Percentiles rank a stretch among this genome's conserved stretches.
phyloP scores from a whole-genome alignment of 37 sponge, comb jelly and placozoan genomes.

The Mnemiopsis leidyi region DNA sequence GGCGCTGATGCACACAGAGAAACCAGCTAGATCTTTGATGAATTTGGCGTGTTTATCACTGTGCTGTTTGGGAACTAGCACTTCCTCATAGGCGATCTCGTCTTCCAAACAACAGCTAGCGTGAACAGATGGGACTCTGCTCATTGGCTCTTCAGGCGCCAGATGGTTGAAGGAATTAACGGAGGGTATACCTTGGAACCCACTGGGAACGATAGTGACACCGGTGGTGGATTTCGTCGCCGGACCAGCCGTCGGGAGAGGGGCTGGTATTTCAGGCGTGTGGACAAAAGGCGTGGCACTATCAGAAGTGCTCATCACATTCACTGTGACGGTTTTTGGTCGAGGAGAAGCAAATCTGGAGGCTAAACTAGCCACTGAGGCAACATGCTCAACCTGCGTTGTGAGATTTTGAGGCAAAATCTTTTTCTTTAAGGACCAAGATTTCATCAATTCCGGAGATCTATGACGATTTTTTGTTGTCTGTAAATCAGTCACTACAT shows the following conservation, averaged over 20 bases:
- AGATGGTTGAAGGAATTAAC: neutral
- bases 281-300: neutral
- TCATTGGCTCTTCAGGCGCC: neutral
- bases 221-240: neutral
- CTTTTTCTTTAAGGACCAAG: neutral
- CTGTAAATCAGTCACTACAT: neutral
- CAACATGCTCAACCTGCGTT: neutral
- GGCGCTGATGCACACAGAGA: slow-evolving; percentile 25
- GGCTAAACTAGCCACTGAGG: neutral
- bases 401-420: neutral
- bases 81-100: slow-evolving; percentile 47
- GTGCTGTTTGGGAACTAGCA: neutral
- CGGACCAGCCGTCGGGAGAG: neutral
- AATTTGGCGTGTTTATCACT: slow-evolving; percentile 27
- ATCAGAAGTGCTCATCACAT: neutral
- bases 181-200: neutral
- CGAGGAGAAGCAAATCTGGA: neutral
- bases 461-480: neutral
- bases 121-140: slow-evolving; percentile 32
- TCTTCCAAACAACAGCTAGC: slow-evolving; percentile 39
- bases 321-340: neutral
- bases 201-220: neutral
- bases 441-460: neutral
- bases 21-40: slow-evolving; percentile 23
- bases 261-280: neutral